These are phyloP conservation scores for Drosophila repleta DNA, from an alignment of 1,140 invertebrate species.

Conservation along the genomic window DNA sequence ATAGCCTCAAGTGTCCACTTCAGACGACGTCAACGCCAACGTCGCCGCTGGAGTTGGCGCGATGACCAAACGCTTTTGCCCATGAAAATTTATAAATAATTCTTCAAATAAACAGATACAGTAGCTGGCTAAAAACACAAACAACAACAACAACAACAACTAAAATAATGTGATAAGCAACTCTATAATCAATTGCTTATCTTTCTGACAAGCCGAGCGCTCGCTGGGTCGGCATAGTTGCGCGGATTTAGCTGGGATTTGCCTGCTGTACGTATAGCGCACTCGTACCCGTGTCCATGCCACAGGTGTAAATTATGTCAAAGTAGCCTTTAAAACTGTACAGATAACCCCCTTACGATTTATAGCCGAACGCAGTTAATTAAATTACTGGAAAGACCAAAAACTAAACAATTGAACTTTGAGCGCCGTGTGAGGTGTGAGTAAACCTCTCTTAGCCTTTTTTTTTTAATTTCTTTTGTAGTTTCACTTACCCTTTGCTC, in stretches of 20 bases:
- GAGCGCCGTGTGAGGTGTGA: conserved; percentile 10
- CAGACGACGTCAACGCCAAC: conserved; percentile 22
- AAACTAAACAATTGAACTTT: conserved; percentile 17
- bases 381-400: conserved; percentile 33
- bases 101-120: conserved; percentile 25
- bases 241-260: conserved; percentile 41
- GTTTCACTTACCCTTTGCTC: not conserved
- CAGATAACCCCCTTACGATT: conserved; percentile 31
- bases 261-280: not conserved
- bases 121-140: conserved; percentile 12
- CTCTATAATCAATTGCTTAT: conserved; percentile 35
- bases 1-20: conserved; percentile 58
- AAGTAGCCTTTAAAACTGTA: conserved; percentile 24
- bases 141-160: not conserved
- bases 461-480: not conserved
- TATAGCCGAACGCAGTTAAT: conserved; percentile 32
- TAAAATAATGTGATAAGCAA: conserved; percentile 47
- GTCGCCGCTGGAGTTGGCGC: not conserved
- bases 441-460: conserved; percentile 3
- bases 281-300: not conserved
- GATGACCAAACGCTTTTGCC: conserved; percentile 55
- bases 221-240: not conserved
- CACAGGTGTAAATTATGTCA: conserved; percentile 40
- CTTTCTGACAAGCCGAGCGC: conserved; percentile 4
- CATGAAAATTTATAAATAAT: conserved; percentile 68